These are phyloP conservation scores for Octonoba sinensis DNA, from an alignment of 2,888 invertebrate genomes.

Conservation along the genomic window DNA sequence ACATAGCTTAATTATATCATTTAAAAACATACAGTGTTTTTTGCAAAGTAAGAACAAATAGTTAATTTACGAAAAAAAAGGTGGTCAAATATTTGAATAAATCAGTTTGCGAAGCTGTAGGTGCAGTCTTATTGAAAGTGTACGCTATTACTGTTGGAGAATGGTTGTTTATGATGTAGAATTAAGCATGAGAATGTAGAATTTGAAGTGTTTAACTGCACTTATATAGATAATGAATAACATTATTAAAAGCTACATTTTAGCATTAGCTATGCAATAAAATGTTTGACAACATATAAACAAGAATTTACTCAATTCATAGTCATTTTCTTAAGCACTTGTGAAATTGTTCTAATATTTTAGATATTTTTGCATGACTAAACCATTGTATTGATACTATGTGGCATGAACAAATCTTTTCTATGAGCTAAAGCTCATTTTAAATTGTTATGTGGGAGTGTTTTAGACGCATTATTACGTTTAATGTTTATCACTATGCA, in stretches of 20 bases:
- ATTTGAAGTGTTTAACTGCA: constrained; percentile 37
- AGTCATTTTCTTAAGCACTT: constrained; percentile 48
- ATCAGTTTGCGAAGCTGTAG: neutral
- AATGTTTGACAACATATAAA: constrained; percentile 33
- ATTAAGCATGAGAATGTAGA: constrained; percentile 41
- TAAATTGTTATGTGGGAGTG: constrained; percentile 47
- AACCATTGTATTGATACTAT: constrained; percentile 36
- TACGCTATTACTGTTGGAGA: constrained; percentile 31
- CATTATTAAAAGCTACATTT: constrained; percentile 28
- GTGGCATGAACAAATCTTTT: constrained; percentile 58
- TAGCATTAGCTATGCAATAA: constrained; percentile 35
- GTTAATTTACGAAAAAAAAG: neutral
- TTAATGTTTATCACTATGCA: constrained; percentile 18
- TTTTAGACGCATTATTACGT: constrained; percentile 17
- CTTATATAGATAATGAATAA: constrained; percentile 34
- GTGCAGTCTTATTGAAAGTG: neutral
- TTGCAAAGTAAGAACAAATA: constrained; percentile 12
- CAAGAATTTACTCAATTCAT: constrained; percentile 29
- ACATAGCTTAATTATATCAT: too few relatives aligned
- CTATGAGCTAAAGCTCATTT: constrained; percentile 43
- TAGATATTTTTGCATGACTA: constrained; percentile 59
- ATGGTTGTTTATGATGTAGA: constrained; percentile 25
- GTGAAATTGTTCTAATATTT: constrained; percentile 38
- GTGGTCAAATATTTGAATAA: constrained; percentile 14
- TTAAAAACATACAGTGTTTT: neutral